phyloP scores from a whole-genome alignment of 30 jellyfish, hydroid and myxozoan species.

The Mastigias papua region DNA sequence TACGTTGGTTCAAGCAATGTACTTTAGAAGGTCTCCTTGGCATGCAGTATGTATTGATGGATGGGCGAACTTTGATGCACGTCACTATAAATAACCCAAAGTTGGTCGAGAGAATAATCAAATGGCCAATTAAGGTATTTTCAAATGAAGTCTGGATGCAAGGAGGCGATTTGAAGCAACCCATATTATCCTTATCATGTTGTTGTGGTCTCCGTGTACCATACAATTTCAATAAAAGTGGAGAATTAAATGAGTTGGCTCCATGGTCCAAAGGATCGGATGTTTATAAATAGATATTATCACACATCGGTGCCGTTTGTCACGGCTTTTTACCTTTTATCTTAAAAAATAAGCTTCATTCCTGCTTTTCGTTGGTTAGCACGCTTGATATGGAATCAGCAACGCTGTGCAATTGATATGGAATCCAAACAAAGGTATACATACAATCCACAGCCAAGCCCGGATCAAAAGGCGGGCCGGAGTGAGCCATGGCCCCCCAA shows the following conservation, averaged over 20 bases:
- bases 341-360: neutral
- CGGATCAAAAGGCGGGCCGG: too few relatives aligned
- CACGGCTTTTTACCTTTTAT: neutral
- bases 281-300: neutral
- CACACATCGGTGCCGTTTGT: neutral
- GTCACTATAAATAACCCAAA: too few relatives aligned
- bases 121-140: too few relatives aligned
- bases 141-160: neutral
- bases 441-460: too few relatives aligned
- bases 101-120: too few relatives aligned
- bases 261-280: neutral
- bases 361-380: neutral
- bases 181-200: too few relatives aligned
- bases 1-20: too few relatives aligned
- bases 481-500: too few relatives aligned
- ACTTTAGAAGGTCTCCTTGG: too few relatives aligned
- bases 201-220: neutral
- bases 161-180: neutral
- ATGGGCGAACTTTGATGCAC: too few relatives aligned
- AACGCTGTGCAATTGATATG: neutral
- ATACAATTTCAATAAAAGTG: neutral
- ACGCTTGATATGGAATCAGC: neutral
- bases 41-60: too few relatives aligned
- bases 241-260: neutral
- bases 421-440: too few relatives aligned